phyloP scores from a whole-genome alignment of 1,140 invertebrate genomes.

The Rhyacophila brunnea region DNA sequence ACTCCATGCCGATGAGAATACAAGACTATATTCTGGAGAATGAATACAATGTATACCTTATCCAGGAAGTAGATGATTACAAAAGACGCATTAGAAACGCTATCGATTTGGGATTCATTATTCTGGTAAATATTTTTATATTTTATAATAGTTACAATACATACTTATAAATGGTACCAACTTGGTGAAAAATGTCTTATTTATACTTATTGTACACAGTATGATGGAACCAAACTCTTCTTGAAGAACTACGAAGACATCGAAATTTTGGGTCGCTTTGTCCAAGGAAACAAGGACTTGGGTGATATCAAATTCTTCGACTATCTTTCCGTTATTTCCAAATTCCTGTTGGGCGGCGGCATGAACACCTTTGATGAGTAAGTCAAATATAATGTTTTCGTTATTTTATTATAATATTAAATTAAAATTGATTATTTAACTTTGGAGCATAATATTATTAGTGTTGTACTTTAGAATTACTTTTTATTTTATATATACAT shows the following conservation, averaged over 20 bases:
- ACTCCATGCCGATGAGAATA: constrained; percentile 56
- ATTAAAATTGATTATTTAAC: too few species aligned
- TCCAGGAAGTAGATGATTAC: constrained; percentile 50
- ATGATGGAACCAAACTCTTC: constrained; percentile 54
- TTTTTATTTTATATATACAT: too few species aligned
- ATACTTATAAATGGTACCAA: too few species aligned
- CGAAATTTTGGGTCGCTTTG: constrained; percentile 54
- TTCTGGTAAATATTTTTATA: constrained; percentile 38
- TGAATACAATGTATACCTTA: constrained; percentile 43
- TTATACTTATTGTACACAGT: constrained; percentile 41
- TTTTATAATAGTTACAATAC: too few species aligned
- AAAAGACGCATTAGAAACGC: constrained; percentile 58
- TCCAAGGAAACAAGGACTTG: constrained; percentile 56
- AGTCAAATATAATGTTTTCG: constrained; percentile 6
- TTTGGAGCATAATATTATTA: too few species aligned
- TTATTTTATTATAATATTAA: neutral
- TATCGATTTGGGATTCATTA: constrained; percentile 55
- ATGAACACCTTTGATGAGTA: constrained; percentile 12
- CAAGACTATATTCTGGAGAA: constrained; percentile 52
- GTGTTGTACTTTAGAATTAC: too few species aligned
- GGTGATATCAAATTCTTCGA: constrained; percentile 44
- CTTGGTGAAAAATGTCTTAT: neutral
- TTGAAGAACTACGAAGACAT: constrained; percentile 56
- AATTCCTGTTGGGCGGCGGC: constrained; percentile 15
- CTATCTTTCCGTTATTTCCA: constrained; percentile 38